Conservation (phyloP, 1,140 invertebrate species). For the Trichonephila clavata region DNA sequence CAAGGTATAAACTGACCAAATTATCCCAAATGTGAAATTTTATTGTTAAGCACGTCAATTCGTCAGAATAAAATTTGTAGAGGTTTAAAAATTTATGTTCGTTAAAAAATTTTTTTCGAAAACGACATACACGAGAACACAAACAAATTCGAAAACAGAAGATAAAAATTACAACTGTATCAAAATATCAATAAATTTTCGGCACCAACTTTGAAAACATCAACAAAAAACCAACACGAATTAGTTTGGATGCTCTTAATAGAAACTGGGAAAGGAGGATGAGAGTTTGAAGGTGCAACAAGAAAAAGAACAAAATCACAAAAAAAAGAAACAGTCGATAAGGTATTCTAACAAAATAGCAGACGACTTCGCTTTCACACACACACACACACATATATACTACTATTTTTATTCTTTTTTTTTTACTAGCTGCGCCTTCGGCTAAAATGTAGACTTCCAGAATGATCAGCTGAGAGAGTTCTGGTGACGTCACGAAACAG, state of each 20-base stretch:
- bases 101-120: no score
- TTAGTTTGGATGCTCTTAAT: neutral
- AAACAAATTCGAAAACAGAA: no score
- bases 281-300: neutral
- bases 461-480: constrained; percentile 50
- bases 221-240: neutral
- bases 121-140: no score
- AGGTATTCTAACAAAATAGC: constrained; percentile 57
- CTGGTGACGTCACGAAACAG: constrained; percentile 19
- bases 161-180: no score
- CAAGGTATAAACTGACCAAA: no score
- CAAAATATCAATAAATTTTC: neutral
- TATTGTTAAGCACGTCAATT: no score
- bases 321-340: constrained; percentile 3
- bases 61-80: no score
- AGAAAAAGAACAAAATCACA: neutral
- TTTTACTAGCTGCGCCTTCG: constrained; percentile 2
- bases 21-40: no score
- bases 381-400: no score
- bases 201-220: neutral
- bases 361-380: constrained; percentile 8
- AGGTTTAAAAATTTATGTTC: no score
- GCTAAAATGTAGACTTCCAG: constrained; percentile 53
- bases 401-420: neutral
- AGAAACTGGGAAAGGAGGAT: neutral